Percentiles rank a stretch among this genome's conserved stretches.
Evolutionary conservation across 1,140 invertebrate species (phyloP).

Genomic region (Drosophila oshimai): DNA sequence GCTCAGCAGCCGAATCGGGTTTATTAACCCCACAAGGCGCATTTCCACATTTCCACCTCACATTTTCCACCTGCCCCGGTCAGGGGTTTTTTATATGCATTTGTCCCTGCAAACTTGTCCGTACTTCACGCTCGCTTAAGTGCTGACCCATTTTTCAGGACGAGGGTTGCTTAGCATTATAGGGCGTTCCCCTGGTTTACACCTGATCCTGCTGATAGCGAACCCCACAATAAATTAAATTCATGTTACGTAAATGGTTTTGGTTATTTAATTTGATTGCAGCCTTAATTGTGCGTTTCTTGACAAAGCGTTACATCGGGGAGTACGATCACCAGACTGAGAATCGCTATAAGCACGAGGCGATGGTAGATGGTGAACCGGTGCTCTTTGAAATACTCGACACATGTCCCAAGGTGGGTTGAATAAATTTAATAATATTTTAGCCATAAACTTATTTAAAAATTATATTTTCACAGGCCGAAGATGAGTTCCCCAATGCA

Average conservation of each 20-base stretch:
- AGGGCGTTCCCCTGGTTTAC: conserved; percentile 59
- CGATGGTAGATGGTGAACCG: conserved; percentile 94
- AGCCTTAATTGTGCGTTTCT: conserved; percentile 94
- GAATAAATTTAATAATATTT: not conserved
- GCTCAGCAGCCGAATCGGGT: conserved; percentile 42
- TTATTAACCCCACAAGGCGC: conserved; percentile 69
- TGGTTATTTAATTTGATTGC: conserved; percentile 82
- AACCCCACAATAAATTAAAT: conserved; percentile 49
- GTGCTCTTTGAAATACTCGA: conserved; percentile 96
- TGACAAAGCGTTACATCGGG: conserved; percentile 95
- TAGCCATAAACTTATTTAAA: not conserved
- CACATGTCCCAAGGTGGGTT: conserved; percentile 87
- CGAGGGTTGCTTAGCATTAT: conserved; percentile 5
- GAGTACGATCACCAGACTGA: conserved; percentile 98
- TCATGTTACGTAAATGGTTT: conserved; percentile 48
- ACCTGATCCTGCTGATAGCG: conserved; percentile 45
- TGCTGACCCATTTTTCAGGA: conserved; percentile 55
- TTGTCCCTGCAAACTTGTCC: conserved; percentile 21
- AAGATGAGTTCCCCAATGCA: conserved; percentile 88
- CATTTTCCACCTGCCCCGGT: conserved; percentile 52
- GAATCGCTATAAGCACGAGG: conserved; percentile 95
- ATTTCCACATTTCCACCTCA: too few relatives aligned
- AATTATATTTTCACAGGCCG: conserved; percentile 82
- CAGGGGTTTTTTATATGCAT: not conserved
- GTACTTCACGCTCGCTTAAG: conserved; percentile 61